Conservation (phyloP, 2,888 invertebrate species). For the Chalcosyrphus nemorum region DNA sequence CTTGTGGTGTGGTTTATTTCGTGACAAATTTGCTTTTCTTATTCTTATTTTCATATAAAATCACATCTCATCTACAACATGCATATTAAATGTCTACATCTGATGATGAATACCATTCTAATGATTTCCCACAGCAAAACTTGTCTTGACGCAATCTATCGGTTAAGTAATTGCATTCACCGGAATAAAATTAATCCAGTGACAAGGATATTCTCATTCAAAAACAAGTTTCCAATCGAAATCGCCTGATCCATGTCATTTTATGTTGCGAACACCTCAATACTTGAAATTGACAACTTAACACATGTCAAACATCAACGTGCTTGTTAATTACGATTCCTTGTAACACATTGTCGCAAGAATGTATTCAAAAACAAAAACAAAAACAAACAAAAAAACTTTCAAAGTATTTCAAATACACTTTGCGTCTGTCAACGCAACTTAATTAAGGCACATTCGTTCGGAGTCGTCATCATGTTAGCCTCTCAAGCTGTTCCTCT, state of each 20-base stretch:
- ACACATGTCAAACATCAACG: conserved; percentile 27
- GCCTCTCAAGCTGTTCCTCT: background rate
- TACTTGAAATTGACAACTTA: background rate
- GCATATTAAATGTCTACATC: background rate
- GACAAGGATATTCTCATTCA: background rate
- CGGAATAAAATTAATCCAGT: background rate
- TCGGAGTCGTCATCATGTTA: conserved; percentile 11
- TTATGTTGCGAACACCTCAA: background rate
- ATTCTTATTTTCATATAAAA: too few relatives aligned
- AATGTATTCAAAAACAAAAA: too few relatives aligned
- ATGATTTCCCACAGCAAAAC: background rate
- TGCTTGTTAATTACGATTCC: conserved; percentile 12
- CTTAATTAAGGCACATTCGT: conserved; percentile 17
- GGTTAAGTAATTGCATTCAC: background rate
- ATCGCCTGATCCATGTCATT: background rate
- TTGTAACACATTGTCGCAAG: background rate
- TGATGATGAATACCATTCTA: background rate
- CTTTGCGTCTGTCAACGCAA: background rate
- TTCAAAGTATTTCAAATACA: conserved; percentile 21
- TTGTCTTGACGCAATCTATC: background rate
- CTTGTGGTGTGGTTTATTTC: too few relatives aligned
- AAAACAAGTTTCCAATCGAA: background rate
- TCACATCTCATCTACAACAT: too few relatives aligned
- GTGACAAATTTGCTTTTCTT: too few relatives aligned
- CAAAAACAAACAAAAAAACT: background rate